A percentile compares a stretch with the other conserved stretches of the same genome.
phyloP scores from a whole-genome alignment of 2,797 vertebrate genomes.

The Molossus molossus region DNA sequence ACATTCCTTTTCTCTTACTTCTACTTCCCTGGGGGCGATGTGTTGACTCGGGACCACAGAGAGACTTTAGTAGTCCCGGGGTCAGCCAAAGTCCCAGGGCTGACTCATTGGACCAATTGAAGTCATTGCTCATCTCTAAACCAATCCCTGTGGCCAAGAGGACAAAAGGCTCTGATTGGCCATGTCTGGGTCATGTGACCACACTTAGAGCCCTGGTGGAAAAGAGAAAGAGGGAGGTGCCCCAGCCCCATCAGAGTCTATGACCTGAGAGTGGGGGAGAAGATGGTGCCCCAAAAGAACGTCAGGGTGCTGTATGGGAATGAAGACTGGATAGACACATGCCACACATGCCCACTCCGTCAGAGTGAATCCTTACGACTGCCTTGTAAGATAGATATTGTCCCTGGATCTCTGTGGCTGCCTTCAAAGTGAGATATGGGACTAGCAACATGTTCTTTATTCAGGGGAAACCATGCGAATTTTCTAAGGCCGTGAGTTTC shows the following conservation, averaged over 20 bases:
- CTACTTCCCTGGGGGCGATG: background rate
- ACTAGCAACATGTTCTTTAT: background rate
- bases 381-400: background rate
- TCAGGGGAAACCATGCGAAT: background rate
- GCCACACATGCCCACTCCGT: background rate
- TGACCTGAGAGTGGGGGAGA: background rate
- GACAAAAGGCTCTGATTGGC: background rate
- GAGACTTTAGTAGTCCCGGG: background rate
- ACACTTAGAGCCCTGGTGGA: background rate
- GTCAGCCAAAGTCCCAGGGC: background rate
- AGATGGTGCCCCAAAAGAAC: background rate
- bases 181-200: background rate
- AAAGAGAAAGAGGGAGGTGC: background rate
- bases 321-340: rapidly evolving
- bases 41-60: background rate
- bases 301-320: rapidly evolving
- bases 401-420: background rate
- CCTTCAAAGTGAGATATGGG: background rate
- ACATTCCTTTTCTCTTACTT: background rate
- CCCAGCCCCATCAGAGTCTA: background rate
- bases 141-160: background rate
- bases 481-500: background rate
- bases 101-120: rapidly evolving
- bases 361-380: background rate
- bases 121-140: background rate